Evolutionary conservation across 2,888 invertebrate genomes (phyloP).

Genomic region (Odontocolon sp.): DNA sequence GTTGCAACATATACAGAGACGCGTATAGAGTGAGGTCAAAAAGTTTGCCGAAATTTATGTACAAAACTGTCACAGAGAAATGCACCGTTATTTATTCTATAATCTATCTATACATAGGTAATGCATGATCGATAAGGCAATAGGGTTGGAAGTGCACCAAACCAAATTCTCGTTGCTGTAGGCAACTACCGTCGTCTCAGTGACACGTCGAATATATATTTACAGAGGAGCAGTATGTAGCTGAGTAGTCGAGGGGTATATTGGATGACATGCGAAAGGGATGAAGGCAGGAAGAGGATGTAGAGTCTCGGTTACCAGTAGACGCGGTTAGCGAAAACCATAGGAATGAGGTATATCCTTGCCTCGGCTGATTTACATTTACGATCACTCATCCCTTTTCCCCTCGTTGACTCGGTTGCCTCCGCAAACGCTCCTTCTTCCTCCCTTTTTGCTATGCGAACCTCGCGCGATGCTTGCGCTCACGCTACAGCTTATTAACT

Average conservation of each 20-base stretch:
- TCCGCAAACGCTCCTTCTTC: slow-evolving; percentile 2
- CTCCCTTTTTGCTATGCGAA: slow-evolving; percentile 4
- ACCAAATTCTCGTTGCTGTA: background rate
- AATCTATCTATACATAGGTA: no score
- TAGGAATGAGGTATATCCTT: slow-evolving; percentile 17
- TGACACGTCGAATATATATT: slow-evolving; percentile 12
- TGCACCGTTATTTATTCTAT: no score
- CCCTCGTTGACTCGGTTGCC: slow-evolving; percentile 43
- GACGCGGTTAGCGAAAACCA: slow-evolving; percentile 18
- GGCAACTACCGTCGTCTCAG: background rate
- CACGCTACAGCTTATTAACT: slow-evolving; percentile 72
- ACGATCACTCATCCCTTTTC: slow-evolving; percentile 71
- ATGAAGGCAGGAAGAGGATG: background rate
- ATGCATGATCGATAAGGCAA: background rate
- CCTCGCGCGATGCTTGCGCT: slow-evolving; percentile 36
- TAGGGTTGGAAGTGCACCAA: background rate
- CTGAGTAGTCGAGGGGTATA: background rate
- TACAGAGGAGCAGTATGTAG: slow-evolving; percentile 2
- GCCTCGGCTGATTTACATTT: slow-evolving; percentile 71
- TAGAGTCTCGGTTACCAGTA: background rate
- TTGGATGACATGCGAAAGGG: no score
- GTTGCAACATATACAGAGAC: no score
- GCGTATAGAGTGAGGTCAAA: no score
- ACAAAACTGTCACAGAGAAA: no score
- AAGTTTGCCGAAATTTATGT: no score